These are phyloP conservation scores for Stegodyphus mimosarum DNA, from an alignment of 1,140 invertebrate genomes.

Conservation along the genomic window DNA sequence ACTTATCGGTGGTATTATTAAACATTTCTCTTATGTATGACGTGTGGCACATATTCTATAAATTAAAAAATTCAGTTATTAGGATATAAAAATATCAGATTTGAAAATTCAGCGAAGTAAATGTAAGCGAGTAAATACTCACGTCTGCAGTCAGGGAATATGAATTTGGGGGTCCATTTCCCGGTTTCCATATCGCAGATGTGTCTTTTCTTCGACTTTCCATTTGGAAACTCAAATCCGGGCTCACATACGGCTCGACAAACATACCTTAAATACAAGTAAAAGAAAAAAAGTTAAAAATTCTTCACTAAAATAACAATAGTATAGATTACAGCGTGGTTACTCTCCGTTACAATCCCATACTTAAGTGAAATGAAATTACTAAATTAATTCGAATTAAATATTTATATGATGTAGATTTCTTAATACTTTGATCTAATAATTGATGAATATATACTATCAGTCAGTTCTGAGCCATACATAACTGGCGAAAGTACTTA, in stretches of 20 bases:
- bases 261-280: slow-evolving; percentile 16
- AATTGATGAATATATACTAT: too few species aligned
- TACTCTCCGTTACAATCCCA: too few species aligned
- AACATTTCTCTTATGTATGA: neutral
- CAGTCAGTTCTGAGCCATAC: too few species aligned
- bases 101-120: neutral
- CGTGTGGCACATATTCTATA: neutral
- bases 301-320: too few species aligned
- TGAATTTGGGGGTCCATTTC: slow-evolving; percentile 17
- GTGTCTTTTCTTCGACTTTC: neutral
- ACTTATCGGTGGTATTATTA: neutral
- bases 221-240: slow-evolving; percentile 30
- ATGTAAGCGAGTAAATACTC: neutral
- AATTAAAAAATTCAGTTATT: neutral
- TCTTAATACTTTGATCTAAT: too few species aligned
- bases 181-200: slow-evolving; percentile 5
- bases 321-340: too few species aligned
- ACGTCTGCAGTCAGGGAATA: slow-evolving; percentile 37
- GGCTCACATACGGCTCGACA: slow-evolving; percentile 22
- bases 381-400: too few species aligned
- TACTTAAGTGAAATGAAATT: too few species aligned
- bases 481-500: too few species aligned
- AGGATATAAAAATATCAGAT: neutral
- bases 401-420: too few species aligned
- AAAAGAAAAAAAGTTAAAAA: neutral